Base-by-base conservation (phyloP, 2,113 vertebrate species). In the Craseonycteris thonglongyai region DNA sequence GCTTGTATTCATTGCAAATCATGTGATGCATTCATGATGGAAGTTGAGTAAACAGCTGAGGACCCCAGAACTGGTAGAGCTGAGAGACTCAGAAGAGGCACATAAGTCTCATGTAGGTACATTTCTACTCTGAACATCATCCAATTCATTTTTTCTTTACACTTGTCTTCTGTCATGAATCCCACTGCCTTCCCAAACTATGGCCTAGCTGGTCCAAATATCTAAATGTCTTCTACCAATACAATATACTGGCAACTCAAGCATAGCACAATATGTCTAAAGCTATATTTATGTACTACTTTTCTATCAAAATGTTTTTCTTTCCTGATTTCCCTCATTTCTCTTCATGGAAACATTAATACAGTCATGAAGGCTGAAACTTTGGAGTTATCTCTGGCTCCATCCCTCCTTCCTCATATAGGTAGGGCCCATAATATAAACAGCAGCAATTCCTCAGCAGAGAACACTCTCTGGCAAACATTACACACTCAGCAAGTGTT, bases 241-340 rank as follows among this genome's bases (percentile, higher is more conserved):
- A 63, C 5, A 13, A 61, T 40, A 74, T 63, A 13, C 42, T 91
- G 19, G 11, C 30, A 35, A 30, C 21, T 74, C 33, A 95, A 83
- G 33, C 26, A 65, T 12, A 69, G 26, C 40, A 84, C 14, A 69
- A n/a, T 26, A 59, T 18, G 47, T 15, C 26, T 71, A 76, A 86
- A 89, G 35, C 13, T 51, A 56, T 63, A 51, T 54, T 75, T 7
- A 63, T 81, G 28, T 72, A 19, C 51, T 47, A 6, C 7, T 82
- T 69, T 89, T 49, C 92, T 63, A 65, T 28, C 4, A 21, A 89
- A 71, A 45, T 21, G 28, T 76, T 66, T 51, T 19, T 6, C 19
- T 72, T 59, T 61, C 72, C 30, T 65, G 65, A 22, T 69, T 95
- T 87, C 65, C 7, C 22, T 7, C 28, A 14, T 84, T 94, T 87